Evolutionary conservation across 2,113 vertebrate species (phyloP).

Genomic region (Hystrix brachyura): DNA sequence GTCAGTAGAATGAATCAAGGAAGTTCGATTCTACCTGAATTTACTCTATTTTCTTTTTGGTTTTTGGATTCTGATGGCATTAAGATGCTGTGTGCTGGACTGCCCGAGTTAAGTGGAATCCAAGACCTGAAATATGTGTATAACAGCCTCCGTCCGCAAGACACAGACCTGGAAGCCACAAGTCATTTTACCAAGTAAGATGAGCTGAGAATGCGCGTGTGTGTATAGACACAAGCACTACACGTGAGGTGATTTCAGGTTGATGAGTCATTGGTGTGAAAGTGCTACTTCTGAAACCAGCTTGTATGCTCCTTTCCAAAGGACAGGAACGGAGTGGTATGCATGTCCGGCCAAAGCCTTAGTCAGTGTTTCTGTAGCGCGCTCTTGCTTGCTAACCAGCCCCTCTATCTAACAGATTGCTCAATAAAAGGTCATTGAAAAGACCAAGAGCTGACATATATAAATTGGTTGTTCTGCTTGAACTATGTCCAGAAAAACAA

Average conservation of each 20-base stretch:
- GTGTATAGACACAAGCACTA: too few species aligned
- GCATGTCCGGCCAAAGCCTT: not conserved
- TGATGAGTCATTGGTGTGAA: not conserved
- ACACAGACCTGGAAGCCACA: slow-evolving; percentile 93
- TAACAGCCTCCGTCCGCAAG: slow-evolving; percentile 92
- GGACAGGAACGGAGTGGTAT: not conserved
- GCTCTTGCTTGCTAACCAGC: slow-evolving; percentile 36
- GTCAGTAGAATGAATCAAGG: not conserved
- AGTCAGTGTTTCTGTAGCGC: not conserved
- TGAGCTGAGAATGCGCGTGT: not conserved
- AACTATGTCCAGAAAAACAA: slow-evolving; percentile 75
- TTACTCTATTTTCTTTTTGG: slow-evolving; percentile 1
- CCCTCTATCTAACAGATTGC: slow-evolving; percentile 49
- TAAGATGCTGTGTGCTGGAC: slow-evolving; percentile 93
- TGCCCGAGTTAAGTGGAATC: slow-evolving; percentile 91
- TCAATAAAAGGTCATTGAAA: slow-evolving; percentile 65
- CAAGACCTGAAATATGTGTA: slow-evolving; percentile 93
- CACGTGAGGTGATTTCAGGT: not conserved
- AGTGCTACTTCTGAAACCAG: not conserved
- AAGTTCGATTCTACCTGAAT: not conserved
- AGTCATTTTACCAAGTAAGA: slow-evolving; percentile 94
- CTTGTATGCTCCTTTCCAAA: not conserved
- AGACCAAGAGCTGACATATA: slow-evolving; percentile 71
- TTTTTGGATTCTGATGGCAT: slow-evolving; percentile 16
- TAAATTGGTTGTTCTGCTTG: slow-evolving; percentile 70